These are phyloP conservation scores for Morus bassanus DNA, from an alignment of 2,797 vertebrate species.

Conservation along the genomic window DNA sequence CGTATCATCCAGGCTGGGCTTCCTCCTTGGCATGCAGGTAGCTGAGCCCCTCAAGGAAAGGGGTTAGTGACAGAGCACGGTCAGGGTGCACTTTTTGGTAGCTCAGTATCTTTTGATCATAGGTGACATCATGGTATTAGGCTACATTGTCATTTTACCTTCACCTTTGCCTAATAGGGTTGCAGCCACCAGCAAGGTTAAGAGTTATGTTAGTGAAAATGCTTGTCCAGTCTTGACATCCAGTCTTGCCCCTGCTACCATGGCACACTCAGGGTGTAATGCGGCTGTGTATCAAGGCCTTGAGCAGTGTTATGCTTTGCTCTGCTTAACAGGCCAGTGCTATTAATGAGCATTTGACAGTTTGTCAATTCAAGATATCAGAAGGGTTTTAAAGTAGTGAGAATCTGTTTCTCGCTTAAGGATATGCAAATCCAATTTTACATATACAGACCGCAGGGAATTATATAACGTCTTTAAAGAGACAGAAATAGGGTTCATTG, in stretches of 20 bases:
- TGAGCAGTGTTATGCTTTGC: not conserved
- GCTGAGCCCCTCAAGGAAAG: not conserved
- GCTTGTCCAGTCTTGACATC: no score
- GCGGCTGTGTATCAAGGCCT: not conserved
- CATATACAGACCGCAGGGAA: not conserved
- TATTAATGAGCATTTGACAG: not conserved
- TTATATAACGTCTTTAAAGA: not conserved
- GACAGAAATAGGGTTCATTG: not conserved
- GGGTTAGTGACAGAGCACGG: not conserved
- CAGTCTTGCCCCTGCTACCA: not conserved
- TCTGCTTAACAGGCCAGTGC: not conserved
- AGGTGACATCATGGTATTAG: not conserved
- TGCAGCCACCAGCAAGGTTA: not conserved
- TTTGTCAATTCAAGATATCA: not conserved
- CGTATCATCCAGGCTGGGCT: not conserved
- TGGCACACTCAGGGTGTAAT: not conserved
- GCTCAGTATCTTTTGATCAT: not conserved
- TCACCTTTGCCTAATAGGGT: not conserved
- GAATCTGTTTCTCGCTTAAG: not conserved
- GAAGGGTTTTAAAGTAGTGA: not conserved
- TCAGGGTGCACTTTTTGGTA: not conserved
- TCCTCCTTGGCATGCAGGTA: not conserved
- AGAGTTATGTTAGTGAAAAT: not conserved
- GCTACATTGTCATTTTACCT: not conserved
- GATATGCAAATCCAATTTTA: not conserved